These are phyloP conservation scores for Spheniscus humboldti DNA, from an alignment of 2,797 vertebrate species.

Conservation along the genomic window DNA sequence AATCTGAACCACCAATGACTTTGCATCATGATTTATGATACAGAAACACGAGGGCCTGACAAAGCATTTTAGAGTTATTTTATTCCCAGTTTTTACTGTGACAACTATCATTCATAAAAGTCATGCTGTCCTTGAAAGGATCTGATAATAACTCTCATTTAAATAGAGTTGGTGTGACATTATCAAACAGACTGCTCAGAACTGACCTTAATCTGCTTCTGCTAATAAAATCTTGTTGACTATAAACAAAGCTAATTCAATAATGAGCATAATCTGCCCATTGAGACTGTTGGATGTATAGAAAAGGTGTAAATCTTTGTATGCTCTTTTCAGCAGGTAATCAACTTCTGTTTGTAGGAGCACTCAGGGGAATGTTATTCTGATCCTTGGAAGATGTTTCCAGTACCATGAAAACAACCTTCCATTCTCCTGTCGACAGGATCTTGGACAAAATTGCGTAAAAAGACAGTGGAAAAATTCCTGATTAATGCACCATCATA, in stretches of 20 bases:
- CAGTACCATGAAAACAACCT: background rate
- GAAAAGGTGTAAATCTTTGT: background rate
- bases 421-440: background rate
- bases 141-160: background rate
- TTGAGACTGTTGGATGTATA: background rate
- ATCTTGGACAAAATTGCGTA: background rate
- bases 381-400: background rate
- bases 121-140: background rate
- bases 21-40: background rate
- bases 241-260: background rate
- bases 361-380: background rate
- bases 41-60: background rate
- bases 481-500: background rate
- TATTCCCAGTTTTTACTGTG: background rate
- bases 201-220: background rate
- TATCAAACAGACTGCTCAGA: background rate
- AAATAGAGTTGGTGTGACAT: background rate
- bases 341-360: background rate
- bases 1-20: rapidly evolving
- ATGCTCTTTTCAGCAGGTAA: background rate
- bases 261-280: background rate
- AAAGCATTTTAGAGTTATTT: background rate
- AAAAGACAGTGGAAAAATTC: background rate
- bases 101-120: background rate
- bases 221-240: background rate